Base-by-base conservation (phyloP, 2,113 vertebrate genomes). In the Rhinogobius similis region DNA sequence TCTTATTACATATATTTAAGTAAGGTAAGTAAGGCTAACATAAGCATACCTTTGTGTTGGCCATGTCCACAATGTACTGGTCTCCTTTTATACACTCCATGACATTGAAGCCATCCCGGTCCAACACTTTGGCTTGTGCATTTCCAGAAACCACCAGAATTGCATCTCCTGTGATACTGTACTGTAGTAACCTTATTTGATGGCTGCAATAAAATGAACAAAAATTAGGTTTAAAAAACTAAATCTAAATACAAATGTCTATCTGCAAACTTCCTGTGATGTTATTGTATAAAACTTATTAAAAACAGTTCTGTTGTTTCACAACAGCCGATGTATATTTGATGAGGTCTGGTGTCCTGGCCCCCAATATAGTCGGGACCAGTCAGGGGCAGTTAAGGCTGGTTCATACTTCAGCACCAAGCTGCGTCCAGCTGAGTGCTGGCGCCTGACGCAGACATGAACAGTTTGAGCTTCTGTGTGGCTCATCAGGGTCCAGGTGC, bases 41-140 rank as follows among this genome's bases (percentile, higher is more conserved):
- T 2, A 20, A 6, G 9, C 18, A 21, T 93, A 98, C 98, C 96
- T 98, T 98, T 62, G 97, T 99, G 72, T 98, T 98, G 39, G 95
- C 95, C 96, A 98, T 98, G 86, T 99, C 98, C 77, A 99, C 95
- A 32, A 99, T 99, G 86, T 99, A 98, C 62, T 98, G 97, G 89
- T 99, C 98, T 84, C 97, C 98, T 79, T 98, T 99, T 53, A 96
- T 90, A 84, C 96, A 99, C 68, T 99, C 97, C 93, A 98, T 95
- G 26, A 99, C 96, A n/a, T 95, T 96, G 89, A 99, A 99, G 65
- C 98, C 97, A 73, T 98, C 98, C 62, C 97, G 94, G 89, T 99
- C 97, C 84, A 99, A 91, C 53, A 99, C 96, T 80, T 99, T 99
- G 67, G 97, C 98, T 78, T 99, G 98, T 36, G 97, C 94, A 48